Base-by-base conservation (phyloP, 2,113 vertebrate genomes). In the Sakesphorus luctuosus region DNA sequence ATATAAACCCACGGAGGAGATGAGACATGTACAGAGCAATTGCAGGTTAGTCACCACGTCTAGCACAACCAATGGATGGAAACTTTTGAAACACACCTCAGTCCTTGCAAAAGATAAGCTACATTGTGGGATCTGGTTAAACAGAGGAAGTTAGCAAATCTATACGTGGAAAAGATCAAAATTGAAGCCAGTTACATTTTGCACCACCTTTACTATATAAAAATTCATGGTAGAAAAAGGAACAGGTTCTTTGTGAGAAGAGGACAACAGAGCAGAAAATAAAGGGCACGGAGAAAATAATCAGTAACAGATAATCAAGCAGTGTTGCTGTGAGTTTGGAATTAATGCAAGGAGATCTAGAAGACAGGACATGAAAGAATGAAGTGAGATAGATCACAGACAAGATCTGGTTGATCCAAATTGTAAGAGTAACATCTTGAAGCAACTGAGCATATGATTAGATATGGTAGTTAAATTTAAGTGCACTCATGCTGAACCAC, bases 401-500 rank as follows among this genome's bases (percentile, higher is more conserved):
- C 40, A 81, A 74, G 79, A 90, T 59, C 43, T 56, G 33, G 65
- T 25, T 85, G 74, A 79, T 84, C 49, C 66, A 53, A 65, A 43
- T 5, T 75, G 2, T 25, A 86, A 35, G 35, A 67, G 38, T 43
- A 91, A 71, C 67, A 35, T 84, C 56, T 43, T 81, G 52, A 84
- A 92, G 91, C 61, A 90, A 76, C 76, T 65, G 61, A 94, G 52
- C 36, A 68, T 43, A 69, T 16, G 26, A 93, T 84, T 59, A 77
- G 75, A 80, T 92, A 43, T 88, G 66, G 56, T 69, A 92, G 75
- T 62, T 90, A 83, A 87, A 93, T 84, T 71, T 62, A 80, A 80
- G 36, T 49, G 61, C 73, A 59, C 29, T 92, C 75, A 38, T 59
- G 40, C 56, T 4, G 7, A 84, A 94, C 28, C 73, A 76, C 3